A percentile compares a stretch with the other conserved stretches of the same genome.
Conservation (phyloP, 1,140 invertebrate species). For the Zaprionus inermis region DNA sequence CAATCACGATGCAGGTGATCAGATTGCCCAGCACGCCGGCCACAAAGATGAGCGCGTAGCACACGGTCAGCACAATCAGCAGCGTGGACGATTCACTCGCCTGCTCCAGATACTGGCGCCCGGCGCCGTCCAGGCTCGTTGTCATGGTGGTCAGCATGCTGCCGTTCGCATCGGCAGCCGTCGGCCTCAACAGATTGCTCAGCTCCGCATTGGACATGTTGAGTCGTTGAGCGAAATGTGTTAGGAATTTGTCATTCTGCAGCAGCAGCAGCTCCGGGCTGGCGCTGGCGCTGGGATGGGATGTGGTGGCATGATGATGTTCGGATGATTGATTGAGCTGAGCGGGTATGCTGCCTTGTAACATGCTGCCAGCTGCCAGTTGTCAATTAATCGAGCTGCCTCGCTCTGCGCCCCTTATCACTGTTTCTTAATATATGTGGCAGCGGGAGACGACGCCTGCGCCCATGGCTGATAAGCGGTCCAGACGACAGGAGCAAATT, state of each 20-base stretch:
- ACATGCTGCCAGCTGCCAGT: constrained; percentile 55
- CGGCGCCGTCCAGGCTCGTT: constrained; percentile 16
- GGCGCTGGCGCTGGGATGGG: constrained; percentile 5
- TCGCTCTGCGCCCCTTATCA: constrained; percentile 25
- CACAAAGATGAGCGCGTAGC: constrained; percentile 91
- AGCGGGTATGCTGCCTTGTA: constrained; percentile 28
- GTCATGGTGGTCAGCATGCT: constrained; percentile 32
- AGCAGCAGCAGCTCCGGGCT: constrained; percentile 68
- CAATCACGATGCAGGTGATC: constrained; percentile 93
- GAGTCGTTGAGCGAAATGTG: constrained; percentile 76
- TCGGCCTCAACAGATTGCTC: constrained; percentile 64
- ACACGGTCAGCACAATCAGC: constrained; percentile 88
- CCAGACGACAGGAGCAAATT: constrained; percentile 62
- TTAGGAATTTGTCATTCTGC: constrained; percentile 72
- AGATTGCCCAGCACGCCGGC: constrained; percentile 93
- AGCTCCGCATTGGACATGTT: constrained; percentile 80
- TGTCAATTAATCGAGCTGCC: constrained; percentile 64
- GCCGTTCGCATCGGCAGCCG: constrained; percentile 49
- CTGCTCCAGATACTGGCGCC: background rate
- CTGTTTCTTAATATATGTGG: constrained; percentile 34
- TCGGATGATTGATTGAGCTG: constrained; percentile 65
- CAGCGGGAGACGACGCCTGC: constrained; percentile 16
- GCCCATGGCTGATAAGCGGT: constrained; percentile 73
- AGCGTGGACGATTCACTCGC: constrained; percentile 85
- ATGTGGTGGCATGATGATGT: constrained; percentile 45